phyloP scores from a whole-genome alignment of 2,797 vertebrate genomes.

The Sebastes kiyomatsui region DNA sequence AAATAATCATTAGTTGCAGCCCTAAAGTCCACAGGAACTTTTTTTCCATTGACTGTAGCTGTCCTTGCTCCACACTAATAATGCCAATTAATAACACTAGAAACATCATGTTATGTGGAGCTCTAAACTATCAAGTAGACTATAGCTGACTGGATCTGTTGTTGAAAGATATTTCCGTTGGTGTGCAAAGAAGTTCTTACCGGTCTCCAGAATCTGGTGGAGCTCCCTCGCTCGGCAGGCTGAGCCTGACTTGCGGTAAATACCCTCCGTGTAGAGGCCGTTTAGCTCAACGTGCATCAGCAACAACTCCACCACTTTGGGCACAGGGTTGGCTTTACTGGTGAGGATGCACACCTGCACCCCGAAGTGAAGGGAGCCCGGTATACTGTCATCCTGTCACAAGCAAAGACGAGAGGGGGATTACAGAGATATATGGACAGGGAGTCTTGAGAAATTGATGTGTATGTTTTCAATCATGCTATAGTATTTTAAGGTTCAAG shows the following conservation, averaged over 20 bases:
- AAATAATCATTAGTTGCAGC: no score
- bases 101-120: not conserved
- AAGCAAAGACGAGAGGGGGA: not conserved
- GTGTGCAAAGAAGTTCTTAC: constrained; percentile 65
- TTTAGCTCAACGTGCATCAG: constrained; percentile 94
- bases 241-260: constrained; percentile 96
- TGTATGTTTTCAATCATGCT: not conserved
- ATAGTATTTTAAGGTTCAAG: not conserved
- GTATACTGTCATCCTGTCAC: constrained; percentile 72
- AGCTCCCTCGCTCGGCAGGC: constrained; percentile 90
- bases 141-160: not conserved
- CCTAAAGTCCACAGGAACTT: fast-evolving
- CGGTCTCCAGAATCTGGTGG: constrained; percentile 87
- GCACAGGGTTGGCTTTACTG: constrained; percentile 84
- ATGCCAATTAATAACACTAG: not conserved
- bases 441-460: not conserved
- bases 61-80: not conserved
- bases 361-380: constrained; percentile 88
- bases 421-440: not conserved
- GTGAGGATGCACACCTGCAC: constrained; percentile 88
- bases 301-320: constrained; percentile 90
- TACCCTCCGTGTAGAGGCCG: constrained; percentile 94
- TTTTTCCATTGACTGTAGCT: not conserved
- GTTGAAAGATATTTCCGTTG: no score
- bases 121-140: not conserved